Base-by-base conservation (phyloP, 2,797 vertebrate species). In the Myioborus miniatus region DNA sequence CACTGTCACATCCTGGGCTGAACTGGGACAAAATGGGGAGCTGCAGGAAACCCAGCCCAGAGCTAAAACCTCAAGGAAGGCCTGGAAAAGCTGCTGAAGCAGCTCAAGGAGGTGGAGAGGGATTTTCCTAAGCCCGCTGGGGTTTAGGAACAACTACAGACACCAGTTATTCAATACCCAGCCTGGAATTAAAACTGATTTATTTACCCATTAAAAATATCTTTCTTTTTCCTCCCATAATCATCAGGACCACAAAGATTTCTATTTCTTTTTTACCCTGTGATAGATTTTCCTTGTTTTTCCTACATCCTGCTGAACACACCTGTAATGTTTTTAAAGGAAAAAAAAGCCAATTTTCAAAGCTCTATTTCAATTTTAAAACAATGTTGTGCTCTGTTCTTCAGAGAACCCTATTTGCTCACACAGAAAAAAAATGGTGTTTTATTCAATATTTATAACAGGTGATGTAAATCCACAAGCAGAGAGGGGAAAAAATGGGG, bases 321-420 rank as follows among this genome's bases (percentile, higher is more conserved):
- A 77, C 47, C 47, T 65, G 64, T 18, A 55, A 47, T 4, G 6
- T 26, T 83, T 55, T 77, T 39, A 47, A 75, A 74, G 44, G 49
- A 41, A 56, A 49, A 56, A 88, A 77, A 85, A 71, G 23, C 26
- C 3, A 2, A 49, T 65, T 81, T 72, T 11, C n/a, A 83, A 55
- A 0, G 2, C 43, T 60, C 21, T 24, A 34, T 58, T 89, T 79
- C 15, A 53, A 50, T 62, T 77, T 76, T 46, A 30, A 83, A 69
- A 76, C 0, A 0, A 56, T 24, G 22, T 23, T 2, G 0, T 41
- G 46, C 39, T 43, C 79, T 37, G 30, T 44, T 74, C 75, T 65
- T 67, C 19, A 55, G 30, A 63, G 64, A 62, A 84, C 32, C 79
- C 65, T 56, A 37, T 41, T 62, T 88, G 67, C 36, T 70, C 70